Percentiles rank a stretch among this genome's conserved stretches.
Evolutionary conservation across 2,888 invertebrate genomes (phyloP).

Genomic region (Gastrophysa polygoni): DNA sequence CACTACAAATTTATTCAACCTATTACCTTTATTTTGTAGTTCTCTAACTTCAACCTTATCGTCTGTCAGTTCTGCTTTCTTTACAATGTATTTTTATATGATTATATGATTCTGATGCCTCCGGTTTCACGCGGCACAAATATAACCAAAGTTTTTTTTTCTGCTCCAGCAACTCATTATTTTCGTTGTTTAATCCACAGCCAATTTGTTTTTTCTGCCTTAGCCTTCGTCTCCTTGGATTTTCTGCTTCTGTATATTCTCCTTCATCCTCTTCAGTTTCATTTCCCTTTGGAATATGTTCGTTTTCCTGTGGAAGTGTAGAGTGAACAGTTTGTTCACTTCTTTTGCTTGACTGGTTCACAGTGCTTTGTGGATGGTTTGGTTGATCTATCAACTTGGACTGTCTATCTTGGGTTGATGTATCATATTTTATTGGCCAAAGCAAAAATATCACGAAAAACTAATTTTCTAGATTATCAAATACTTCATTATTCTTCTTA

Average conservation of each 20-base stretch:
- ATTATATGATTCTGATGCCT: background rate
- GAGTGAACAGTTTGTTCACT: background rate
- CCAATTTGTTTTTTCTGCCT: too few relatives aligned
- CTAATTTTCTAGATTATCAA: too few relatives aligned
- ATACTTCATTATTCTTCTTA: too few relatives aligned
- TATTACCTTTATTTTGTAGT: background rate
- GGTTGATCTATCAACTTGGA: background rate
- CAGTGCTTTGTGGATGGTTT: background rate
- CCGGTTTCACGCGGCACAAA: too few relatives aligned
- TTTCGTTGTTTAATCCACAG: too few relatives aligned
- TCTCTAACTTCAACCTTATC: background rate
- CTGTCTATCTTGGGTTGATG: too few relatives aligned
- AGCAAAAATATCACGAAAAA: too few relatives aligned
- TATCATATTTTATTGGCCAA: too few relatives aligned
- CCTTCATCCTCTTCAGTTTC: background rate
- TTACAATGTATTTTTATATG: constrained; percentile 1
- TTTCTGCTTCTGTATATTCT: background rate
- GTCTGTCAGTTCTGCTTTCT: background rate
- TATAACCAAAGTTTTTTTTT: too few relatives aligned
- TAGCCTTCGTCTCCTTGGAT: too few relatives aligned
- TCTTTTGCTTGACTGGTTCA: background rate
- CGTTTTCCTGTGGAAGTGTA: background rate
- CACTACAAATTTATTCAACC: background rate
- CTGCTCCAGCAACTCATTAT: too few relatives aligned
- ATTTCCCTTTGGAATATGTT: background rate